phyloP scores from a whole-genome alignment of 2,888 invertebrate species.

The Eutolmus rufibarbis region DNA sequence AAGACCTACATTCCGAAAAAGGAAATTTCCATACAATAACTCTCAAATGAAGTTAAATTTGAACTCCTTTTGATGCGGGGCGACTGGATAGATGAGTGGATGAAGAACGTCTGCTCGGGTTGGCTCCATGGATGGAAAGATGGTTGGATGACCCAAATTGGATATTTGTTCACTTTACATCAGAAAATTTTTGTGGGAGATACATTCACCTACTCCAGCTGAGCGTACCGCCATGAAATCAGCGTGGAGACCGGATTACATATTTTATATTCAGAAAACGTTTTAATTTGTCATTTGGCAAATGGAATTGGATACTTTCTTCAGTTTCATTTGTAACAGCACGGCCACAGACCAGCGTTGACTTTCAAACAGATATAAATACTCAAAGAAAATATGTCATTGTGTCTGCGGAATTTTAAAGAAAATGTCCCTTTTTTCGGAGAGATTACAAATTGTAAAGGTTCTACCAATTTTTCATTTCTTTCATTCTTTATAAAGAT shows the following conservation, averaged over 20 bases:
- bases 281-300: conserved; percentile 11
- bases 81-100: not conserved
- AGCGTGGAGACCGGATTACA: not conserved
- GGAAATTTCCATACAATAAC: not conserved
- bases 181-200: not conserved
- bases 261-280: conserved; percentile 18
- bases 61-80: not conserved
- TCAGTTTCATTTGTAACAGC: not conserved
- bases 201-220: not conserved
- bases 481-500: not conserved
- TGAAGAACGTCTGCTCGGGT: not conserved
- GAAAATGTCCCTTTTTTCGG: not conserved
- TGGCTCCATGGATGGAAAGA: not conserved
- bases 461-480: not conserved
- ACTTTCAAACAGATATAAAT: not conserved
- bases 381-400: not conserved
- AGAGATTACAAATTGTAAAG: not conserved
- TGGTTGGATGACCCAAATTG: not conserved
- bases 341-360: not conserved
- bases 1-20: not conserved
- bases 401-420: not conserved
- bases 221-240: not conserved
- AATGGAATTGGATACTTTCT: not conserved
- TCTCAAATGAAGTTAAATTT: not conserved
- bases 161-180: not conserved